Conservation (phyloP, 2,797 vertebrate species). For the Morus bassanus region DNA sequence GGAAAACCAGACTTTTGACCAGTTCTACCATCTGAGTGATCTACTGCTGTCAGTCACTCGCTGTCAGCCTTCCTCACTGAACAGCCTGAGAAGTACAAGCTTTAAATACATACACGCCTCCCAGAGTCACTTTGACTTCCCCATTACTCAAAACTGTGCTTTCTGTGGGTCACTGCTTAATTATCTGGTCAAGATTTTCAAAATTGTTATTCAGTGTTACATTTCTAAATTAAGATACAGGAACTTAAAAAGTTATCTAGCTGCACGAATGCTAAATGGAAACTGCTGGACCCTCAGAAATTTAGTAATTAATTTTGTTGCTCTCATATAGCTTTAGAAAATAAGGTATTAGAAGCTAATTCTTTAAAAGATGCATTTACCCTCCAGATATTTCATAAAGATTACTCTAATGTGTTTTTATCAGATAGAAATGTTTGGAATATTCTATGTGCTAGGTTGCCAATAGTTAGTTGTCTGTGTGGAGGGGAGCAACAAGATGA, state of each 20-base stretch:
- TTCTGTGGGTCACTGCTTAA: not conserved
- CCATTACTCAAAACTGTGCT: not conserved
- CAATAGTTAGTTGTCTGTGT: too few relatives aligned
- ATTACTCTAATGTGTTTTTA: not conserved
- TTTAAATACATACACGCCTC: not conserved
- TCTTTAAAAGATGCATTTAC: not conserved
- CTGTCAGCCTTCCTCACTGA: not conserved
- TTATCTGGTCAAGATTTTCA: not conserved
- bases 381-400: not conserved
- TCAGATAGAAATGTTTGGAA: not conserved
- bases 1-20: not conserved
- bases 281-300: not conserved
- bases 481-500: not conserved
- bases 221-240: not conserved
- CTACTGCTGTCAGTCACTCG: not conserved
- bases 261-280: not conserved
- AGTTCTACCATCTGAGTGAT: not conserved
- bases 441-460: not conserved
- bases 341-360: not conserved
- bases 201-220: not conserved
- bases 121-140: not conserved
- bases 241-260: not conserved
- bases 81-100: not conserved
- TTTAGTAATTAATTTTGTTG: not conserved
- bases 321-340: not conserved